Evolutionary conservation across 2,797 vertebrate genomes (phyloP).

Genomic region (Takifugu rubripes): DNA sequence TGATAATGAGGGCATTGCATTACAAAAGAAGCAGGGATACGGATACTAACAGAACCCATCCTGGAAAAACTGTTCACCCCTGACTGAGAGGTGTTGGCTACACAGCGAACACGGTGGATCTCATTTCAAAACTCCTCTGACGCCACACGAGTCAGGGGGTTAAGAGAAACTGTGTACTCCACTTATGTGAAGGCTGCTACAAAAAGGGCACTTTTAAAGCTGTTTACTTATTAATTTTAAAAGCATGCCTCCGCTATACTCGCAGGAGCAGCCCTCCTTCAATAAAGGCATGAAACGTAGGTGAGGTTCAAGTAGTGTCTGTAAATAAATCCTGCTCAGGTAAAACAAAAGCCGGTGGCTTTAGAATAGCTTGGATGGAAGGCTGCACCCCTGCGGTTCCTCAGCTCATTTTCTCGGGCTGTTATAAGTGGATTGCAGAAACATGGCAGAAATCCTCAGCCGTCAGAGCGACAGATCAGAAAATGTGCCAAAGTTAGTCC

Average conservation of each 20-base stretch:
- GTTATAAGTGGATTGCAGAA: too few relatives aligned
- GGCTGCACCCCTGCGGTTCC: too few relatives aligned
- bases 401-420: too few relatives aligned
- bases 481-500: too few relatives aligned
- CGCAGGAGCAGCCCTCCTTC: conserved; percentile 3
- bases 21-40: conserved; percentile 6
- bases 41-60: neutral
- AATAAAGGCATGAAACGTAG: conserved; percentile 6
- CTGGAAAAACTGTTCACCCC: conserved; percentile 1
- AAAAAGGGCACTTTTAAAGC: conserved; percentile 4
- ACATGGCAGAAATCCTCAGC: too few relatives aligned
- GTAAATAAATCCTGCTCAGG: too few relatives aligned
- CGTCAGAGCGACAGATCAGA: too few relatives aligned
- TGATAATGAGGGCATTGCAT: neutral
- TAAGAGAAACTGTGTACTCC: conserved; percentile 2
- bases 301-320: too few relatives aligned
- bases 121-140: conserved; percentile 11
- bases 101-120: neutral
- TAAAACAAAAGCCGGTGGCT: too few relatives aligned
- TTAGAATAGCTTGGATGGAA: too few relatives aligned
- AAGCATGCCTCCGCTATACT: conserved; percentile 9
- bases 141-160: conserved; percentile 7
- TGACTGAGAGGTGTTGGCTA: conserved; percentile 17
- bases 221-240: conserved; percentile 16
- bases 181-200: neutral